phyloP scores from a whole-genome alignment of 2,797 vertebrate genomes.

The Spheniscus humboldti region DNA sequence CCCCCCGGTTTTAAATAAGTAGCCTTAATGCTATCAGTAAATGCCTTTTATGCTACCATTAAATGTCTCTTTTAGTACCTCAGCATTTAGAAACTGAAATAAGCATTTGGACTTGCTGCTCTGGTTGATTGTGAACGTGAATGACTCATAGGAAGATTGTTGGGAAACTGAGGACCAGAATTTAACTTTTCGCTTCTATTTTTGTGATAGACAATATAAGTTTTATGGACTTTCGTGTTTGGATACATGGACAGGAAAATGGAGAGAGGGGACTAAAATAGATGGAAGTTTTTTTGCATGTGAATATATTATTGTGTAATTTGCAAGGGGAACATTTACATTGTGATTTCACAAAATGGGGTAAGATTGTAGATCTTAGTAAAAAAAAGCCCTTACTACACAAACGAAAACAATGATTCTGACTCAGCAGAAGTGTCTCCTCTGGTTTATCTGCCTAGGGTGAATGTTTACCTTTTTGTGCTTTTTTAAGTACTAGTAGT shows the following conservation, averaged over 20 bases:
- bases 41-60: neutral
- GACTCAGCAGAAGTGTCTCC: neutral
- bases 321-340: neutral
- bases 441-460: neutral
- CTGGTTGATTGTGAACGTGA: neutral
- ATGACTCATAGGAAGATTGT: accelerated
- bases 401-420: neutral
- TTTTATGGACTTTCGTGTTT: neutral
- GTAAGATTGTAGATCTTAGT: neutral
- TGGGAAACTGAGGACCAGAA: neutral
- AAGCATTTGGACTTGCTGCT: neutral
- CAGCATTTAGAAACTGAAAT: neutral
- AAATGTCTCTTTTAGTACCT: neutral
- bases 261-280: neutral
- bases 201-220: neutral
- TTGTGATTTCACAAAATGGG: neutral
- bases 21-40: neutral
- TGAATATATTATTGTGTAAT: no score
- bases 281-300: neutral
- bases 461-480: neutral
- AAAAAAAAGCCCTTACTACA: neutral
- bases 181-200: neutral
- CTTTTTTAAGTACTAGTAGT: neutral
- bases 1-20: neutral
- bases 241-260: neutral